phyloP scores from a whole-genome alignment of 2,797 vertebrate species.

The Lateolabrax maculatus region DNA sequence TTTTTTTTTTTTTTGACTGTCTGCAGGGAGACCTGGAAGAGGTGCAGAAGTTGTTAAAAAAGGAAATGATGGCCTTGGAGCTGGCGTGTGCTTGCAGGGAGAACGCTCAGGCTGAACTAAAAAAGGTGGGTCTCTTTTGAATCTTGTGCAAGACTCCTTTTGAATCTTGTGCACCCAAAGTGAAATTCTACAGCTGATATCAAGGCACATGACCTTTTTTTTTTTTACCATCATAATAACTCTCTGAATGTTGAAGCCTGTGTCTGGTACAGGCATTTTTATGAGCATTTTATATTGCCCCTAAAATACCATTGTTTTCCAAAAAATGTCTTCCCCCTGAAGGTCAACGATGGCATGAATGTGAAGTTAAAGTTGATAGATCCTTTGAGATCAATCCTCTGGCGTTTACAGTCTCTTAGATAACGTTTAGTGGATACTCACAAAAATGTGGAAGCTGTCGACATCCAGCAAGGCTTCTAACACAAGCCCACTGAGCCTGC shows the following conservation, averaged over 20 bases:
- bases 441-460: not conserved
- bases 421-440: slow-evolving; percentile 15
- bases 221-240: not conserved
- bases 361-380: slow-evolving; percentile 30
- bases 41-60: slow-evolving; percentile 50
- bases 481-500: not conserved
- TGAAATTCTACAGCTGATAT: not conserved
- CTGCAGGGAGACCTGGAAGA: slow-evolving; percentile 68
- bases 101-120: slow-evolving; percentile 46
- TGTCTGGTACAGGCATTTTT: slow-evolving; percentile 18
- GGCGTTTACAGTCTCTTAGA: slow-evolving; percentile 35
- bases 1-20: not conserved
- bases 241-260: not conserved
- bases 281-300: slow-evolving; percentile 24
- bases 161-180: not conserved
- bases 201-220: not conserved
- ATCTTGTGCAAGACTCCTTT: not conserved
- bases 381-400: slow-evolving; percentile 23
- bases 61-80: slow-evolving; percentile 51
- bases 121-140: slow-evolving; percentile 55
- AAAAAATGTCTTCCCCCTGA: not conserved
- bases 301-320: slow-evolving; percentile 19
- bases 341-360: not conserved
- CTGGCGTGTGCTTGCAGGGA: slow-evolving; percentile 33
- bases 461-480: not conserved